Evolutionary conservation across 2,113 vertebrate genomes (phyloP).

Genomic region (Gorsachius goisagi): DNA sequence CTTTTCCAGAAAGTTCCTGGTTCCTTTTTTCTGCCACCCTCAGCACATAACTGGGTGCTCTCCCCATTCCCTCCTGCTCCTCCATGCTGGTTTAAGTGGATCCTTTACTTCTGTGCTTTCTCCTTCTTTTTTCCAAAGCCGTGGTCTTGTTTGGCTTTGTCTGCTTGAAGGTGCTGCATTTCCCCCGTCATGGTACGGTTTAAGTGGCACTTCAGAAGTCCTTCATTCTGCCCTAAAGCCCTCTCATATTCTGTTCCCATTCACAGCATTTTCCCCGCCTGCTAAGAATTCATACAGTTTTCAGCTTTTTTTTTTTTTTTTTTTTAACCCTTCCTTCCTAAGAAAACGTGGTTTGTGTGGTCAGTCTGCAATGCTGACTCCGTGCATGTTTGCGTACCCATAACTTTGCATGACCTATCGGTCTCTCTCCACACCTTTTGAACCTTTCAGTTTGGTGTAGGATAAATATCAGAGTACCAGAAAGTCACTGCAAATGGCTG

Average conservation of each 20-base stretch:
- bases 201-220: not conserved
- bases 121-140: not conserved
- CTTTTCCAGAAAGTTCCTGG: not conserved
- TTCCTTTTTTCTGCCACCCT: not conserved
- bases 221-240: not conserved
- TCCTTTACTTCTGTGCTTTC: not conserved
- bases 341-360: not conserved
- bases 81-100: not conserved
- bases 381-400: rapidly evolving
- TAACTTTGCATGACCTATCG: not conserved
- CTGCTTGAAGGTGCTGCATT: rapidly evolving
- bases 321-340: not conserved
- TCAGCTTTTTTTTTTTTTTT: not conserved
- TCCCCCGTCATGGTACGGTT: rapidly evolving
- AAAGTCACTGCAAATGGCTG: not conserved
- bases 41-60: not conserved
- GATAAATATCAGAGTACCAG: not conserved
- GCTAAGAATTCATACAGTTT: not conserved
- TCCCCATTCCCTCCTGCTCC: not conserved
- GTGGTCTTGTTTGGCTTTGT: not conserved
- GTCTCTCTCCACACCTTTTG: not conserved
- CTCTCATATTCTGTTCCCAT: not conserved
- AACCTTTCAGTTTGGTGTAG: not conserved
- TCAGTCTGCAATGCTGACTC: not conserved
- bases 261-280: not conserved